Evolutionary conservation across 2,888 invertebrate species (phyloP).

Genomic region (Cheilosia vernalis): DNA sequence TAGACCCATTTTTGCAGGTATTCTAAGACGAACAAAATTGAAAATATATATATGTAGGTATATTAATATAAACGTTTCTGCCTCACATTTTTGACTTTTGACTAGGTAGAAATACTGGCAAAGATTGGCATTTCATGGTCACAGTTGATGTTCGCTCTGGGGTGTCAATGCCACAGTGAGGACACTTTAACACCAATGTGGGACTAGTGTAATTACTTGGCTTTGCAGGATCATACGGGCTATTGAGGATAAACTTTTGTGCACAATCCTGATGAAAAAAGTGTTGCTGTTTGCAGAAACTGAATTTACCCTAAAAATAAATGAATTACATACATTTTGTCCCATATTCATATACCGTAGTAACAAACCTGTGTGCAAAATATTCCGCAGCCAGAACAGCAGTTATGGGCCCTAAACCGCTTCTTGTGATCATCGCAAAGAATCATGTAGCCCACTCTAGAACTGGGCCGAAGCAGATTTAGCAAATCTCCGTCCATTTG

Average conservation of each 20-base stretch:
- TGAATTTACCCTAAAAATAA: constrained; percentile 89
- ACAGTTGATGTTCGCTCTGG: constrained; percentile 85
- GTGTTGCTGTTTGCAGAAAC: constrained; percentile 91
- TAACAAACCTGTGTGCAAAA: constrained; percentile 92
- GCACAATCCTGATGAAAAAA: constrained; percentile 93
- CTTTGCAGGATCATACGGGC: constrained; percentile 83
- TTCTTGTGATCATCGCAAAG: constrained; percentile 91
- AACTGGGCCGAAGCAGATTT: constrained; percentile 88
- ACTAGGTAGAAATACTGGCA: constrained; percentile 87
- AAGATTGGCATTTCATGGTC: constrained; percentile 86
- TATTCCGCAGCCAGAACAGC: constrained; percentile 94
- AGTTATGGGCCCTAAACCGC: constrained; percentile 91
- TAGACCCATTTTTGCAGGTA: constrained; percentile 82
- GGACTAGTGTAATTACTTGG: constrained; percentile 80
- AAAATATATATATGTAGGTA: not conserved
- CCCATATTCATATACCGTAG: not conserved
- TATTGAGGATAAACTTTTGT: constrained; percentile 82
- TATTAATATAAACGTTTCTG: not conserved
- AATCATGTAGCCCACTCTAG: constrained; percentile 90
- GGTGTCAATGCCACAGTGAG: constrained; percentile 88
- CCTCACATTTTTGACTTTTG: constrained; percentile 82
- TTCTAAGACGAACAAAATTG: constrained; percentile 77
- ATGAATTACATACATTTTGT: not conserved
- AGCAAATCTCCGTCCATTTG: constrained; percentile 85
- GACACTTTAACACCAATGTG: constrained; percentile 85